phyloP scores from a whole-genome alignment of 2,888 invertebrate species.

The Drosophila pegasa region DNA sequence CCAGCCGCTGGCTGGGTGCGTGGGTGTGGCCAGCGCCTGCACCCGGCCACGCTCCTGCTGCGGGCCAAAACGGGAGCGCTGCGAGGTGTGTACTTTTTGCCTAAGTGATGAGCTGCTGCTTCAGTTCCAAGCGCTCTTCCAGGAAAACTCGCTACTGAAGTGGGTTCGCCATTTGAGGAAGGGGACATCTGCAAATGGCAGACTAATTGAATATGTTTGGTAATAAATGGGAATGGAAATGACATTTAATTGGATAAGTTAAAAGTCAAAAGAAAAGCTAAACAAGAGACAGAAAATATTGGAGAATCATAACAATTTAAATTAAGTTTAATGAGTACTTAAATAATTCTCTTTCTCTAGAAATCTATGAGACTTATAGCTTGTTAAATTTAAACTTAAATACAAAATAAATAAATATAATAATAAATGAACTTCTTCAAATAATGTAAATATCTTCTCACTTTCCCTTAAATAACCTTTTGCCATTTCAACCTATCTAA shows the following conservation, averaged over 20 bases:
- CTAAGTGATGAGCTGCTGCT: slow-evolving; percentile 53
- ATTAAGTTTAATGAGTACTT: background rate
- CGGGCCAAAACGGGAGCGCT: slow-evolving; percentile 24
- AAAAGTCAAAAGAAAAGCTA: background rate
- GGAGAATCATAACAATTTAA: background rate
- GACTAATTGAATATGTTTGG: slow-evolving; percentile 2
- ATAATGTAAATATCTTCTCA: too few relatives aligned
- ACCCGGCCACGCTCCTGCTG: background rate
- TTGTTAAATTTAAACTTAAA: too few relatives aligned
- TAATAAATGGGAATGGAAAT: background rate
- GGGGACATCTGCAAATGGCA: background rate
- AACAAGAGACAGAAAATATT: background rate
- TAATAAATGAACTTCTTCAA: too few relatives aligned
- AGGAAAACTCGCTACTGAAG: slow-evolving; percentile 21
- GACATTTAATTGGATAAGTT: background rate
- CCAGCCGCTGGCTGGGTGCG: slow-evolving; percentile 59
- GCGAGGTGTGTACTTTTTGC: slow-evolving; percentile 69
- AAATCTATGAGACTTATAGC: too few relatives aligned
- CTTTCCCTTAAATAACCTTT: too few relatives aligned
- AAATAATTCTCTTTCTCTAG: background rate
- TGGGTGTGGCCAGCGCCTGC: slow-evolving; percentile 59
- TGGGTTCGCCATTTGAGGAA: slow-evolving; percentile 4
- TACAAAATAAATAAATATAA: too few relatives aligned
- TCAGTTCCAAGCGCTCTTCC: slow-evolving; percentile 24
- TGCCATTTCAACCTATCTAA: too few relatives aligned